phyloP scores from a whole-genome alignment of 1,140 invertebrate species.

The Mya arenaria region DNA sequence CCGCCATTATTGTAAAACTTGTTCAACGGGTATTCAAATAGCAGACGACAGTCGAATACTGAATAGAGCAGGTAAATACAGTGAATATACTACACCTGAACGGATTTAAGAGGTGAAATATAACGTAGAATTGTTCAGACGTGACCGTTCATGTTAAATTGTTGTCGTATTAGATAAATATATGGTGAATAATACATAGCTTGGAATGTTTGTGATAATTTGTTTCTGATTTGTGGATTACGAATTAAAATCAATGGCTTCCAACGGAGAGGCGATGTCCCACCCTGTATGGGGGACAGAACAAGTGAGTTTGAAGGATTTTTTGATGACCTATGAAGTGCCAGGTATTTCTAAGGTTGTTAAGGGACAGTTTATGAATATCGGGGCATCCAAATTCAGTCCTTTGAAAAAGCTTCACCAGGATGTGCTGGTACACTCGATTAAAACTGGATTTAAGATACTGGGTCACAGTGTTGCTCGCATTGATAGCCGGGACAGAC shows the following conservation, averaged over 20 bases:
- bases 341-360: slow-evolving; percentile 94
- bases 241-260: slow-evolving; percentile 18
- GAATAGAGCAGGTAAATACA: slow-evolving; percentile 33
- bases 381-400: slow-evolving; percentile 92
- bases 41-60: slow-evolving; percentile 40
- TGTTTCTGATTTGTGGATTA: background rate
- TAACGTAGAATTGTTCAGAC: slow-evolving; percentile 29
- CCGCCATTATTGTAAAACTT: slow-evolving; percentile 21
- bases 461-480: slow-evolving; percentile 94
- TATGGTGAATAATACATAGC: background rate
- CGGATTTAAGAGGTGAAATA: slow-evolving; percentile 1
- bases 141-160: slow-evolving; percentile 51
- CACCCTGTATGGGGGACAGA: slow-evolving; percentile 89
- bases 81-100: slow-evolving; percentile 29
- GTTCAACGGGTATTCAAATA: slow-evolving; percentile 58
- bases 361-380: slow-evolving; percentile 94
- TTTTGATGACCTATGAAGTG: slow-evolving; percentile 89
- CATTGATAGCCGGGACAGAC: slow-evolving; percentile 88
- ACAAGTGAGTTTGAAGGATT: slow-evolving; percentile 89
- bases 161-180: background rate
- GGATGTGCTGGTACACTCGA: slow-evolving; percentile 91
- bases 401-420: slow-evolving; percentile 83
- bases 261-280: slow-evolving; percentile 31
- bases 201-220: background rate
- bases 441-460: slow-evolving; percentile 91